These are phyloP conservation scores for Drosophila pseudoobscura DNA, from an alignment of 1,140 invertebrate genomes.

Conservation along the genomic window DNA sequence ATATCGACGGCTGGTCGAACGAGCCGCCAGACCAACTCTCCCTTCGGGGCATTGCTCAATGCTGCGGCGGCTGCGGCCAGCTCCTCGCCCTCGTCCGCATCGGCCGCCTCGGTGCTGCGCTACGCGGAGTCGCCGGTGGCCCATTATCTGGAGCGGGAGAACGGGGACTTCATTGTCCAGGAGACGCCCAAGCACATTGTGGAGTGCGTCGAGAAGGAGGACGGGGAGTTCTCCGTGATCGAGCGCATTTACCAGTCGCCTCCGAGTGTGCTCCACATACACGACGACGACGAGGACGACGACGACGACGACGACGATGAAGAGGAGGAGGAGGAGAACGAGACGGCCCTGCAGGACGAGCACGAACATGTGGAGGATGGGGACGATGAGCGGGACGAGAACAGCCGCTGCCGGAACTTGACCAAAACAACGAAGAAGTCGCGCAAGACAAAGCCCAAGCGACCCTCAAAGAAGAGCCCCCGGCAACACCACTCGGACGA, in stretches of 20 bases:
- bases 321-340: conserved; percentile 22
- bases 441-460: conserved; percentile 59
- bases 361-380: conserved; percentile 45
- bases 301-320: conserved; percentile 57
- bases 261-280: conserved; percentile 79
- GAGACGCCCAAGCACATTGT: conserved; percentile 82
- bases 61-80: conserved; percentile 66
- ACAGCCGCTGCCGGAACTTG: conserved; percentile 48
- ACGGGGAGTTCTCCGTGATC: conserved; percentile 81
- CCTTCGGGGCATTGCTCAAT: conserved; percentile 64
- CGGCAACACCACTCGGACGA: conserved; percentile 33
- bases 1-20: conserved; percentile 5
- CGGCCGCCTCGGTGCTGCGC: conserved; percentile 60
- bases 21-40: conserved; percentile 63
- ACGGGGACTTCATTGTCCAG: conserved; percentile 82
- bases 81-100: conserved; percentile 51
- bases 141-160: conserved; percentile 78
- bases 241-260: conserved; percentile 82
- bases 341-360: conserved; percentile 31
- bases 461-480: conserved; percentile 26
- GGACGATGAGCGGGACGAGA: conserved; percentile 67
- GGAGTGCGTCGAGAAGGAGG: conserved; percentile 79
- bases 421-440: conserved; percentile 59
- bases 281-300: conserved; percentile 76
- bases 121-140: conserved; percentile 80